Evolutionary conservation across 2,888 invertebrate genomes (phyloP).

Genomic region (Suillia variegata): DNA sequence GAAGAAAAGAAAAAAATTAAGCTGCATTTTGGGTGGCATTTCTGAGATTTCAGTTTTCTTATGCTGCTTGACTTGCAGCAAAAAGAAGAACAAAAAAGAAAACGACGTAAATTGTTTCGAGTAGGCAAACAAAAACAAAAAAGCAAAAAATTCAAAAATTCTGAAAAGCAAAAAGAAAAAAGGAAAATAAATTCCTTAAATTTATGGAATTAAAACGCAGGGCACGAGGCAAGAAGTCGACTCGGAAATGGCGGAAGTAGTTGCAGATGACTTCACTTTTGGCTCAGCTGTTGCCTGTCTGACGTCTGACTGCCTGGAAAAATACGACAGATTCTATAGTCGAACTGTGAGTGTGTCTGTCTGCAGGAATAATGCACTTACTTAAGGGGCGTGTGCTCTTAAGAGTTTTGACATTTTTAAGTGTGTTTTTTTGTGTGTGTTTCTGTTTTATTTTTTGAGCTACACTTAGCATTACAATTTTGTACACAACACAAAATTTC

Average conservation of each 20-base stretch:
- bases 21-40: conserved; percentile 15
- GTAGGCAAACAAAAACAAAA: background rate
- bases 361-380: background rate
- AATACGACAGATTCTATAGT: background rate
- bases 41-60: background rate
- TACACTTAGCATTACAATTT: too few species aligned
- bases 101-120: background rate
- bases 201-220: background rate
- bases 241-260: conserved; percentile 20
- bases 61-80: background rate
- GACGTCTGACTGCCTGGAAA: background rate
- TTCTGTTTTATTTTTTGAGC: too few species aligned
- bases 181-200: background rate
- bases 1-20: conserved; percentile 22
- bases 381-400: background rate
- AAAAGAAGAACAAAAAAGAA: background rate
- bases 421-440: too few species aligned
- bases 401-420: background rate
- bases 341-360: too few species aligned
- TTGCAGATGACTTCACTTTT: conserved; percentile 15
- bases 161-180: background rate
- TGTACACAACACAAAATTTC: too few species aligned
- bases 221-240: background rate
- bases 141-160: background rate
- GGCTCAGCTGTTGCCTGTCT: conserved; percentile 10